Conservation (phyloP, 2,888 invertebrate genomes). For the Peribatodes rhomboidaria region DNA sequence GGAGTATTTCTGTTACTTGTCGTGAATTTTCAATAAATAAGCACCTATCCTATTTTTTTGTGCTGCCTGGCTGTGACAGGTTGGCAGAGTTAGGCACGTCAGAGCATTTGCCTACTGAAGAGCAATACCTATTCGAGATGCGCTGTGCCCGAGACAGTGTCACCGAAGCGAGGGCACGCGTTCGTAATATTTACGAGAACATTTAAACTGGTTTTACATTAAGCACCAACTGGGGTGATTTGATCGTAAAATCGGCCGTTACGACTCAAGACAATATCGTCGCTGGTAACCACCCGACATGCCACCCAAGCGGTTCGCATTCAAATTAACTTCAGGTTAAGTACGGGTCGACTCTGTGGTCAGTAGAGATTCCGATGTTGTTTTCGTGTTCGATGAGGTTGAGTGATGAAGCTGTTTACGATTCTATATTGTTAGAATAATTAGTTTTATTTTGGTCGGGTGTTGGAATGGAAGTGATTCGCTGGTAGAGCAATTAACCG, state of each 20-base stretch:
- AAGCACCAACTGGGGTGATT: slow-evolving; percentile 80
- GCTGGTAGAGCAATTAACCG: slow-evolving; percentile 74
- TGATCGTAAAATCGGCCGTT: slow-evolving; percentile 82
- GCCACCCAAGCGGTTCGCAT: slow-evolving; percentile 76
- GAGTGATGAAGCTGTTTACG: slow-evolving; percentile 49
- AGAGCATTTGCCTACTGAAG: slow-evolving; percentile 34
- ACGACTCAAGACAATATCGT: slow-evolving; percentile 79
- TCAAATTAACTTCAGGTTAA: slow-evolving; percentile 79
- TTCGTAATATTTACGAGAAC: slow-evolving; percentile 81
- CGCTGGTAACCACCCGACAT: slow-evolving; percentile 79
- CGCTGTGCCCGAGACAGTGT: slow-evolving; percentile 63
- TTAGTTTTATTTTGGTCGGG: slow-evolving; percentile 49
- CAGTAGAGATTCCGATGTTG: slow-evolving; percentile 50
- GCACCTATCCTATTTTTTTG: not conserved
- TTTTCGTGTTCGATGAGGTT: slow-evolving; percentile 37
- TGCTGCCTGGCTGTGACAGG: slow-evolving; percentile 8
- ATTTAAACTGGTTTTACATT: slow-evolving; percentile 84
- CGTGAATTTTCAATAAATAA: too few relatives aligned
- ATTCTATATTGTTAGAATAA: slow-evolving; percentile 51
- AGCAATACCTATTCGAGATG: slow-evolving; percentile 47
- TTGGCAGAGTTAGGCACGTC: slow-evolving; percentile 14
- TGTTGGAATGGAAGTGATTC: slow-evolving; percentile 69
- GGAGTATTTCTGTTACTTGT: too few relatives aligned
- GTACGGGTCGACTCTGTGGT: slow-evolving; percentile 66
- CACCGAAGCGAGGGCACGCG: slow-evolving; percentile 71